Evolutionary conservation across 2,113 vertebrate genomes (phyloP).

Genomic region (Oceanites oceanicus): DNA sequence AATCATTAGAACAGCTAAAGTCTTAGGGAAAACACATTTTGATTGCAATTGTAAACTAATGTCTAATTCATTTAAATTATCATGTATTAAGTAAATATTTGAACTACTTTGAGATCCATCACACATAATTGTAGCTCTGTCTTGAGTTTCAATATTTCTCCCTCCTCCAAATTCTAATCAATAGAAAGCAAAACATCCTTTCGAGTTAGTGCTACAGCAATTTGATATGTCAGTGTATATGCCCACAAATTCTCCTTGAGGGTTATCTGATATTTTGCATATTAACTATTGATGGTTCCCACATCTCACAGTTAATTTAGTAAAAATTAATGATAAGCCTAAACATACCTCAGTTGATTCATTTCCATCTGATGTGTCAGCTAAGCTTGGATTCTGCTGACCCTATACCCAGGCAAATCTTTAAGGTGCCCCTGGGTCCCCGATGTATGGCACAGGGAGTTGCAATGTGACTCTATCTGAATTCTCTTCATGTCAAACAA

Average conservation of each 20-base stretch:
- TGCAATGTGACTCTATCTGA: background rate
- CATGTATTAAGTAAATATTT: constrained; percentile 65
- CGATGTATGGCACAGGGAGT: background rate
- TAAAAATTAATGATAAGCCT: background rate
- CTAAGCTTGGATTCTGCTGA: background rate
- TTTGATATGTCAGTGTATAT: background rate
- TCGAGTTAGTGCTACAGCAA: background rate
- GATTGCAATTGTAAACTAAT: constrained; percentile 57
- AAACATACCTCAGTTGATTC: background rate
- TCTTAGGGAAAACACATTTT: constrained; percentile 48
- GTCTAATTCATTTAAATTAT: constrained; percentile 56
- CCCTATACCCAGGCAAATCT: background rate
- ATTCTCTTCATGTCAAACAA: background rate
- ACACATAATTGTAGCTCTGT: constrained; percentile 34
- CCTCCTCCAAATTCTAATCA: constrained; percentile 28
- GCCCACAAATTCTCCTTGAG: background rate
- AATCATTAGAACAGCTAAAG: constrained; percentile 59
- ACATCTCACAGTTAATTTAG: background rate
- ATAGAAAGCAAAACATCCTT: constrained; percentile 24
- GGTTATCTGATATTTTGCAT: background rate
- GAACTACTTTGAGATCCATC: constrained; percentile 35
- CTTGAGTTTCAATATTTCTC: constrained; percentile 25
- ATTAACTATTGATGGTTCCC: background rate
- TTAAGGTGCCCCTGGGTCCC: background rate
- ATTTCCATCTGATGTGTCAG: background rate